A percentile compares a stretch with the other conserved stretches of the same genome.
These are phyloP conservation scores for Eptesicus fuscus DNA, from an alignment of 2,113 vertebrate genomes.

Conservation along the genomic window DNA sequence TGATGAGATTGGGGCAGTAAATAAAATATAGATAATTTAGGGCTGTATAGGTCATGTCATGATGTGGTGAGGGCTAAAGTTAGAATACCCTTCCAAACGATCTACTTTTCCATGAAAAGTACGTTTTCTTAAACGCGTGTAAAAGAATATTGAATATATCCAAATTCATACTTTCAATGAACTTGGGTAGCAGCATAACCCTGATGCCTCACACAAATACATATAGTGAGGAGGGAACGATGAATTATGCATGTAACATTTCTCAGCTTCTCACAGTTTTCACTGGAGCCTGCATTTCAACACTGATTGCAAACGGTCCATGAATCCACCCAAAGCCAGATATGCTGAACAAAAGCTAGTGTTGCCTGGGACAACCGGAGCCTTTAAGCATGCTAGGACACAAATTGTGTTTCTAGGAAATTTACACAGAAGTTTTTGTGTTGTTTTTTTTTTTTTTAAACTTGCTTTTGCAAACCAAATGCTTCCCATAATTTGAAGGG, in stretches of 20 bases:
- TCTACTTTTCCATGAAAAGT: not conserved
- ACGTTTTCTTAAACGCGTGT: not conserved
- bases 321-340: conserved; percentile 71
- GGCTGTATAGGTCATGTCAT: not conserved
- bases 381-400: conserved; percentile 62
- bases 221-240: conserved; percentile 52
- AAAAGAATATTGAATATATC: conserved; percentile 40
- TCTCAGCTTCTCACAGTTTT: conserved; percentile 74
- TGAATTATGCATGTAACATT: conserved; percentile 77
- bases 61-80: not conserved
- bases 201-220: conserved; percentile 36
- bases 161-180: conserved; percentile 31
- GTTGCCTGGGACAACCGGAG: conserved; percentile 66
- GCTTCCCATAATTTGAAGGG: conserved; percentile 61
- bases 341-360: conserved; percentile 64
- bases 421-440: conserved; percentile 38
- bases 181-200: conserved; percentile 40
- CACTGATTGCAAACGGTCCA: conserved; percentile 71
- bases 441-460: not conserved
- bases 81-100: not conserved
- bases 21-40: not conserved
- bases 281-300: conserved; percentile 73
- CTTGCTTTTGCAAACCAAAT: conserved; percentile 55
- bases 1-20: not conserved
- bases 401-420: conserved; percentile 74